A percentile compares a stretch with the other conserved stretches of the same genome.
Evolutionary conservation across 2,888 invertebrate species (phyloP).

Genomic region (Rhagonycha fulva): DNA sequence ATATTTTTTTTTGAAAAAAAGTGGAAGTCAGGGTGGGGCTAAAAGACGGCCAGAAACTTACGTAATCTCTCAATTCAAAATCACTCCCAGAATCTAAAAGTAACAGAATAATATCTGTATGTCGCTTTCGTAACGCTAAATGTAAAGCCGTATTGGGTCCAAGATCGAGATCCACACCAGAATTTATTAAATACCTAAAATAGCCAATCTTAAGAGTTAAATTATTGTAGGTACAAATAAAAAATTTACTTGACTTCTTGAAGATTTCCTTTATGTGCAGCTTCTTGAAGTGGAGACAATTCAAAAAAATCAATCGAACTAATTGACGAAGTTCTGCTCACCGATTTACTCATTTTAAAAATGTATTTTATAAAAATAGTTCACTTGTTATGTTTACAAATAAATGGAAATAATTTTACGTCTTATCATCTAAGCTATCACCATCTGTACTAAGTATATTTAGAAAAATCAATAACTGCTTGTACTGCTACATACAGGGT

Average conservation of each 20-base stretch:
- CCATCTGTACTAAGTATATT: not conserved
- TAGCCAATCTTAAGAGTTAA: not conserved
- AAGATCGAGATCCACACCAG: constrained; percentile 50
- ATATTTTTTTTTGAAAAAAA: not conserved
- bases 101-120: constrained; percentile 61
- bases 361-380: not conserved
- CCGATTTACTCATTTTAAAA: constrained; percentile 16
- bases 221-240: not conserved
- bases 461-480: not conserved
- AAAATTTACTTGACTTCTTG: constrained; percentile 47
- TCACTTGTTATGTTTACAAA: not conserved
- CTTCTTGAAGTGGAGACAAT: constrained; percentile 49
- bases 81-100: constrained; percentile 66
- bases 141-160: constrained; percentile 63
- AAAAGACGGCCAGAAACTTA: constrained; percentile 41
- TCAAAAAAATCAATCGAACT: constrained; percentile 46
- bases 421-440: not conserved
- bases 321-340: constrained; percentile 42
- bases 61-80: constrained; percentile 59
- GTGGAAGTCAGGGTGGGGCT: not conserved
- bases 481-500: not conserved
- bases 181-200: constrained; percentile 49
- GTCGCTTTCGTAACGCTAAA: constrained; percentile 61
- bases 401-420: not conserved
- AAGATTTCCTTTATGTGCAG: constrained; percentile 45